Evolutionary conservation across 2,888 invertebrate genomes (phyloP), one percentile per base, ranked within the genome.

Genomic region (Tenthredo distinguenda): DNA sequence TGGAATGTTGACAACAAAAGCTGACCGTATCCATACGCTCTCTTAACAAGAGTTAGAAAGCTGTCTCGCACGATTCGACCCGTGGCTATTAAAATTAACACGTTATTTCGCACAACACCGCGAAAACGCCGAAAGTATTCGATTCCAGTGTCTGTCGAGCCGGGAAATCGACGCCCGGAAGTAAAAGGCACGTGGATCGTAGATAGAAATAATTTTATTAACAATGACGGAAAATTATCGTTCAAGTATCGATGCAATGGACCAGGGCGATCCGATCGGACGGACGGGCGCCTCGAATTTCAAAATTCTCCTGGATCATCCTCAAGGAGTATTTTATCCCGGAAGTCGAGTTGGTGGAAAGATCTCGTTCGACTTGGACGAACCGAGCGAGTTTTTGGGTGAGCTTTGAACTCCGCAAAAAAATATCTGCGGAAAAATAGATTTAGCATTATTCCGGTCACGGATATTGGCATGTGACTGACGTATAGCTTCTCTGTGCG

Each of bases 1-100:
- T 90, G 91, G 91, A 91, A 90, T 89, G 88, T 89, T 90, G 89
- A 90, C 91, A 91, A 91, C 91, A 90, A 89, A 91, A 83, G 68
- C 68, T 47, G 31, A 34, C 18, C 4, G 50, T 0, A 47, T n/a
- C 18, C 18, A 21, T 81, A 37, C 50, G 40, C 31, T 40, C 62
- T 43, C 55, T 47, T 1, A 15, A 26, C 34, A 2, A 55, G 55
- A 7, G 55, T 55, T 10, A 7, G 3, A 62, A 31, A 26, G 10
- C 7, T 7, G 10, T 0, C 37, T 21, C 5, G 21, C n/a, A 34
- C 37, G 18, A 43, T n/a, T 6, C n/a, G n/a, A 40, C 40, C 40
- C n/a, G 40, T 18, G 9, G 1, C 4, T n/a, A n/a, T 15, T 9
- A 31, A 31, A 26, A 15, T 55, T 15, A n/a, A 37, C 55, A 15